Evolutionary conservation across 2,888 invertebrate species (phyloP), one percentile per base, ranked within the genome.

Genomic region (Frankliniella fusca): DNA sequence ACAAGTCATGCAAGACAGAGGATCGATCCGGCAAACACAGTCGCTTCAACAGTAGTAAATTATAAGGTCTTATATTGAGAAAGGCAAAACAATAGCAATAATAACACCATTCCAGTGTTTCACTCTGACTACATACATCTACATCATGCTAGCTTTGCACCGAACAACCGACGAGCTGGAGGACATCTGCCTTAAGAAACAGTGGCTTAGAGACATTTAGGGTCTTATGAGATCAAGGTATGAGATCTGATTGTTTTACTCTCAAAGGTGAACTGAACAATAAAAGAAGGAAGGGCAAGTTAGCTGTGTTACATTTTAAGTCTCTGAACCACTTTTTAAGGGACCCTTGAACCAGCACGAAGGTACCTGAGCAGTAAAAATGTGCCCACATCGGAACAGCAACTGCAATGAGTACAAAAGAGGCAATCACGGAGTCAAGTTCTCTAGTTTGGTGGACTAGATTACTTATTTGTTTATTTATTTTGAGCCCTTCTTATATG

Each of bases 371-470:
- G 38, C 38, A 38, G 38, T 54, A 10, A 76, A 76, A 76, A 23
- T 23, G 27, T 76, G 70, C 70, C 27, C 70, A 23, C 70, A 12
- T 76, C 70, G 23, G 70, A 76, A 76, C 70, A 27, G 70, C 70
- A 76, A 76, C 70, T 76, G 70, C 9, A 76, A 76, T 27, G 70
- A 76, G 27, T 76, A 76, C 70, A 76, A 27, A 76, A 76, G 10
- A 76, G 3, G 70, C 70, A 76, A 76, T 27, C 70, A 76, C 70
- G 70, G 27, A n/a, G 27, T 12, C 12, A 27, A 23, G 12, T 76
- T 8, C 61, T 61, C 61, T 7, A 9, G 27, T 76, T 23, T 76
- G 70, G 27, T 23, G 70, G 38, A 3, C 38, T 38, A 38, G 5
- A 38, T 38, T 38, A 38, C 5, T 38, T 3, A 38, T n/a, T n/a